Base-by-base conservation (phyloP, 2,888 invertebrate species). In the Ormia ochracea region DNA sequence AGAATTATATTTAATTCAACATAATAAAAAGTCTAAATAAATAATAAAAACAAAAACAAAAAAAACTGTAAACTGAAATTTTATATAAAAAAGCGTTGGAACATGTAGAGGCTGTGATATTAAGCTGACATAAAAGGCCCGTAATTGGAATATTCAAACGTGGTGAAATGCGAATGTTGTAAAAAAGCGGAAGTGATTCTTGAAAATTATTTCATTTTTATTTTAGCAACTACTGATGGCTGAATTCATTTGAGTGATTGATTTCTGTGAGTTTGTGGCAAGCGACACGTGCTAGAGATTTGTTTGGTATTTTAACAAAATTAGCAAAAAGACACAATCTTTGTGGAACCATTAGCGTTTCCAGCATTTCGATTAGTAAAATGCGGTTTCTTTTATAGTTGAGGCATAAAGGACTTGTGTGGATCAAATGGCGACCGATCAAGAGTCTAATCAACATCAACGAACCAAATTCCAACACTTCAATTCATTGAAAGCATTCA, bases 61-160 rank as follows among this genome's bases (percentile, higher is more conserved):
- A n/a, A n/a, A n/a, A n/a, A n/a, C n/a, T n/a, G n/a, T n/a, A n/a
- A n/a, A n/a, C n/a, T n/a, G n/a, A 23, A 52, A 43, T 43, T 12
- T 0, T n/a, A 17, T 2, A 17, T 12, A 23, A 33, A 33, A 48
- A 28, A 65, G 33, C 54, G n/a, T 21, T 41, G 28, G 28, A 28
- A 6, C 17, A 33, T 26, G 43, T 10, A 59, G 43, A 61, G 48
- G 54, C 36, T 56, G 54, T 68, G 80, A 80, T 80, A 48, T 72
- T 80, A 80, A 80, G 76, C 80, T 80, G 80, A 80, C 80, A 76
- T 72, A 80, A 80, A 80, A 66, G 72, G 80, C 76, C n/a, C 66
- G 56, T 72, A 80, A 80, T 80, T 80, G 56, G 76, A 68, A 56
- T 79, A n/a, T n/a, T 52, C 65, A 17, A 23, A 14, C 45, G 33